Evolutionary conservation across 2,797 vertebrate genomes (phyloP), one percentile per base, ranked within the genome.

Genomic region (Huso huso): DNA sequence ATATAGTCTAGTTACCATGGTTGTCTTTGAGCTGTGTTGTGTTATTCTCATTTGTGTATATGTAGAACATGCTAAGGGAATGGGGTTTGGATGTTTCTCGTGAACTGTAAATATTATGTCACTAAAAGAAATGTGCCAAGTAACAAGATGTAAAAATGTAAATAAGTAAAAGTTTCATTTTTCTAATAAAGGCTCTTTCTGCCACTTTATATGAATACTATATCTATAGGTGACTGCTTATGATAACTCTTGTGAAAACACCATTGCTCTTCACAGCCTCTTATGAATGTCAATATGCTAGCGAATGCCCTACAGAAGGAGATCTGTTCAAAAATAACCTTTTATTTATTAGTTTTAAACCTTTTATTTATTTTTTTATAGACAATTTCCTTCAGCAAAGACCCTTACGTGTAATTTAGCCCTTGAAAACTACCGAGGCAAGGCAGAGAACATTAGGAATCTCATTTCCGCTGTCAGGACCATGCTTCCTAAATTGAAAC

Each of bases 111-210:
- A 90, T 90, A 91, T 53, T 62, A 82, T n/a, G n/a, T 81, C 71
- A 69, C 70, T 77, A 76, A 85, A 81, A 85, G 86, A 83, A 82
- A 81, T 49, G 83, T 88, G 89, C 86, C 87, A 88, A 80, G 81
- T 85, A 81, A 83, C 76, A 84, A 78, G 82, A 83, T 91, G 90
- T 91, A 92, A 86, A 88, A 90, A 81, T 93, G 90, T 93, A 93
- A 87, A 93, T 93, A 93, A 75, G 82, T 84, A 84, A 90, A 90
- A 89, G 90, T 83, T 82, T 89, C 90, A 90, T 92, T 93, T 93
- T 93, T 92, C 89, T 91, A 93, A 93, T 92, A 93, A 93, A 92
- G 88, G 87, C 88, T 85, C 86, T 93, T 93, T 92, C 89, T 91
- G 88, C 88, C 85, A 87, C 77, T 92, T 92, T 91, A 90, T 90